These are phyloP conservation scores for Spheniscus mendiculus DNA, from an alignment of 2,113 vertebrate genomes.

Conservation along the genomic window DNA sequence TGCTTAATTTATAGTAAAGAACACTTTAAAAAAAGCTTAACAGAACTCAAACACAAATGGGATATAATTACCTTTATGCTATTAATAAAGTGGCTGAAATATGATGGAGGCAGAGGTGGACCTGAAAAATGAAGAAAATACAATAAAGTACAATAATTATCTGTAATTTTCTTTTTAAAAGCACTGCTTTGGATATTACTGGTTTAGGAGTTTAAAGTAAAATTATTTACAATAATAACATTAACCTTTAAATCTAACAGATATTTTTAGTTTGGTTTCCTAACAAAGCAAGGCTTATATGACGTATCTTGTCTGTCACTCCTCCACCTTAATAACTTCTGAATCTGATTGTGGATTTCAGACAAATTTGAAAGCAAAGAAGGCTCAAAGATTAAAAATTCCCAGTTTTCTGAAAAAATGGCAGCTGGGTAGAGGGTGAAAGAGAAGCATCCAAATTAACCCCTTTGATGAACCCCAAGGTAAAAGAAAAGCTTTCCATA, in stretches of 20 bases:
- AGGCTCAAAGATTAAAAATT: not conserved
- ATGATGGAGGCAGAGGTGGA: slow-evolving; percentile 68
- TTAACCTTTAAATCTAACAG: slow-evolving; percentile 22
- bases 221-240: not conserved
- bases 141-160: not conserved
- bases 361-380: not conserved
- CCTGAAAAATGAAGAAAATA: slow-evolving; percentile 66
- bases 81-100: slow-evolving; percentile 75
- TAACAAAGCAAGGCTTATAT: not conserved
- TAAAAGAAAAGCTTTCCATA: not conserved
- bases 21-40: not conserved
- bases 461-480: not conserved
- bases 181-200: not conserved
- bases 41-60: not conserved
- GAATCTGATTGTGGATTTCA: not conserved
- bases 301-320: not conserved
- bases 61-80: slow-evolving; percentile 73
- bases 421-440: not conserved
- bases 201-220: not conserved
- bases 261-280: not conserved
- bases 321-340: not conserved
- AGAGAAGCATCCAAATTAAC: not conserved
- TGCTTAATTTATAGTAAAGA: not conserved
- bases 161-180: slow-evolving; percentile 6
- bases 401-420: not conserved